These are phyloP conservation scores for Aphelocoma californica DNA, from an alignment of 2,797 vertebrate genomes.

Conservation along the genomic window DNA sequence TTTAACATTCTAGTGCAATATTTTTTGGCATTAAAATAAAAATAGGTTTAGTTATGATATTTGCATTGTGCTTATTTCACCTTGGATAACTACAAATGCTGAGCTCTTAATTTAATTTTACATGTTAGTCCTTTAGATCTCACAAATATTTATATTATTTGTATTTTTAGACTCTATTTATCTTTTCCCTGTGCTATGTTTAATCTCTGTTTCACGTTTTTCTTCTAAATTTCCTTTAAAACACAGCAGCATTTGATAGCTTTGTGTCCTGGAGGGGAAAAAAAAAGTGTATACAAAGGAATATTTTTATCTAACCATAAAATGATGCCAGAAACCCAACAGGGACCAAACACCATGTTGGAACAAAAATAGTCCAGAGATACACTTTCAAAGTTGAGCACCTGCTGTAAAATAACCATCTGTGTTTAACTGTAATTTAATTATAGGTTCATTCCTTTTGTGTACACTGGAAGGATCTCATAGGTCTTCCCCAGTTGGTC, in stretches of 20 bases:
- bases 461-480: conserved; percentile 69
- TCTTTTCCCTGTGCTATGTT: background rate
- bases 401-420: conserved; percentile 80
- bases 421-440: conserved; percentile 82
- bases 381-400: conserved; percentile 72
- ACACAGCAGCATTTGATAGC: background rate
- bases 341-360: conserved; percentile 60
- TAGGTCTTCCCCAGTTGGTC: conserved; percentile 68
- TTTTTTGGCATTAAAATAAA: background rate
- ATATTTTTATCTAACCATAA: conserved; percentile 51
- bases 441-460: conserved; percentile 77
- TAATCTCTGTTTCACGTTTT: background rate
- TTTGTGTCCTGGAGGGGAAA: background rate
- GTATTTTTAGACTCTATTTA: background rate
- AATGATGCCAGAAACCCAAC: conserved; percentile 61
- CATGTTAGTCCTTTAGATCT: background rate
- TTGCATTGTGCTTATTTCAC: background rate
- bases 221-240: conserved; percentile 12
- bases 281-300: background rate
- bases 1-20: background rate
- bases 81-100: background rate
- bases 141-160: background rate
- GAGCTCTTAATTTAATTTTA: background rate
- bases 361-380: conserved; percentile 70
- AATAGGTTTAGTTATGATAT: background rate